Base-by-base conservation (phyloP, 1,140 invertebrate species). In the Armadillidium nasatum region DNA sequence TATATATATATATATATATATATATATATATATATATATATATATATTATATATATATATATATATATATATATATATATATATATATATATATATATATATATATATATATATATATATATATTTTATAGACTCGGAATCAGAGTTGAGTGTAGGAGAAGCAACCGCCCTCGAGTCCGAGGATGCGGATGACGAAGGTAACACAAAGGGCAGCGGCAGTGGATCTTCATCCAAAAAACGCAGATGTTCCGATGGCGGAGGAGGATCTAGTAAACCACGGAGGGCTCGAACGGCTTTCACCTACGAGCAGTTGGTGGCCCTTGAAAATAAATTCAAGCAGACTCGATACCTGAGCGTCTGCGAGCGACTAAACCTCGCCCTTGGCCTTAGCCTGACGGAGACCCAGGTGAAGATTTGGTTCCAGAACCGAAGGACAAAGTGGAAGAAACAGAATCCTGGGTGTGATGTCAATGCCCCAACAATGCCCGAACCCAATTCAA, bases 251-350 rank as follows among this genome's bases (percentile, higher is more conserved):
- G 46, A 50, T 10, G n/a, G n/a, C n/a, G 71, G 74, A 15, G 46
- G 46, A 10, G 72, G 73, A 15, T 23, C 67, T 21, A 72, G 72
- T 50, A 97, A 98, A 86, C 93, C 94, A 0, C 86, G 95, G 75
- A 85, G 97, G 77, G 96, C 97, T 0, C 88, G 97, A 77, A 99
- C 97, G 0, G 97, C 97, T 3, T 99, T 99, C 86, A 99, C 97
- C 0, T 99, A 99, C 86, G 97, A 99, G 84, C 90, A 99, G 85
- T 86, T 99, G 76, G 97, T 99, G 2, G 94, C 97, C 0, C 87
- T 99, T 83, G 97, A 99, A 87, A 99, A 98, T 86, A 99, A 99
- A 86, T 99, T 99, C 87, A 99, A 99, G 86, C 97, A 95, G 0
- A 99, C 97, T 0, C 88, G 97, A 82, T 99, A 99, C 85, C 87